Evolutionary conservation across 1,140 invertebrate species (phyloP).

Genomic region (Drosophila bifasciata): DNA sequence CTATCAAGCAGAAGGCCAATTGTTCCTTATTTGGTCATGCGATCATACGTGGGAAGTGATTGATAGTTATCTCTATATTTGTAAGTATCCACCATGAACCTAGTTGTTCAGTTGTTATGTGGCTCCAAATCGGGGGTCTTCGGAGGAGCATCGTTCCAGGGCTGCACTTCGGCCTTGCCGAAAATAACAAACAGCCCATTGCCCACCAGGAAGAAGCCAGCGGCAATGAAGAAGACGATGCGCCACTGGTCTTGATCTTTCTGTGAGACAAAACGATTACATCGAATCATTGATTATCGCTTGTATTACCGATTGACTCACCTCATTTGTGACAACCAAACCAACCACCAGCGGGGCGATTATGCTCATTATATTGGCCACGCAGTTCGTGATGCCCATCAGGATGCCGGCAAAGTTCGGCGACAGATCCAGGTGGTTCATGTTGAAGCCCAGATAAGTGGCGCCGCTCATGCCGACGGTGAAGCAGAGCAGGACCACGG

Average conservation of each 20-base stretch:
- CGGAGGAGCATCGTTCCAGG: slow-evolving; percentile 87
- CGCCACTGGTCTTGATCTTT: slow-evolving; percentile 88
- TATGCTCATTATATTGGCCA: slow-evolving; percentile 90
- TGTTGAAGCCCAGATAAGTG: slow-evolving; percentile 89
- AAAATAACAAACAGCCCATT: slow-evolving; percentile 90
- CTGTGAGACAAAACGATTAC: slow-evolving; percentile 68
- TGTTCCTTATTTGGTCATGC: no score
- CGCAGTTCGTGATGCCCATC: slow-evolving; percentile 89
- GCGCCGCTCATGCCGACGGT: slow-evolving; percentile 92
- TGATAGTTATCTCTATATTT: no score
- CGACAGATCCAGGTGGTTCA: slow-evolving; percentile 90
- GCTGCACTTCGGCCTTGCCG: slow-evolving; percentile 86
- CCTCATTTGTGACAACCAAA: slow-evolving; percentile 87
- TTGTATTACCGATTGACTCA: slow-evolving; percentile 67
- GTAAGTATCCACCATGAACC: no score
- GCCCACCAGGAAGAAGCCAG: slow-evolving; percentile 89
- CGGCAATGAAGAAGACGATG: slow-evolving; percentile 90
- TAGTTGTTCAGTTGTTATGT: no score
- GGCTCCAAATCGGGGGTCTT: slow-evolving; percentile 30
- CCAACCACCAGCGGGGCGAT: slow-evolving; percentile 88
- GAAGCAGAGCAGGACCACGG: slow-evolving; percentile 87
- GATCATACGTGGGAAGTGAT: no score
- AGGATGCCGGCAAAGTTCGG: slow-evolving; percentile 91
- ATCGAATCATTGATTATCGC: neutral
- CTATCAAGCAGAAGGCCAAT: no score